A percentile compares a stretch with the other conserved stretches of the same genome.
Evolutionary conservation across 2,113 vertebrate species (phyloP).

Genomic region (Typhlomys cinereus): DNA sequence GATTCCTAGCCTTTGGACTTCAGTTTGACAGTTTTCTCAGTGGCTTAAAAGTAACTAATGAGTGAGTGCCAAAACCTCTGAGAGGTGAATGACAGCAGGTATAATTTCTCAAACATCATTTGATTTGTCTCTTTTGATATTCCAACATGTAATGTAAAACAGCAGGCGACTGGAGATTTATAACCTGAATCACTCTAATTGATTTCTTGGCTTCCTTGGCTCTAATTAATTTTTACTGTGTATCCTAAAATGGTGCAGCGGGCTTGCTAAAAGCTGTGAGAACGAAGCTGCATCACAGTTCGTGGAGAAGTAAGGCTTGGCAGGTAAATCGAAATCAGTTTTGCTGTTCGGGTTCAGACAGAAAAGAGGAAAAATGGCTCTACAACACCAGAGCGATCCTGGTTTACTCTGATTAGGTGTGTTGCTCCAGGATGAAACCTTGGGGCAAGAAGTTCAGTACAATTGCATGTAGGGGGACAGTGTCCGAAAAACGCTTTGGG

Average conservation of each 20-base stretch:
- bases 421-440: background rate
- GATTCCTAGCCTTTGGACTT: background rate
- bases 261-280: conserved; percentile 50
- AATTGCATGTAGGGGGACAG: background rate
- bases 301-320: conserved; percentile 33
- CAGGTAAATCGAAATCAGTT: conserved; percentile 64
- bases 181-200: conserved; percentile 62
- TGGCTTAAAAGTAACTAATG: conserved; percentile 32
- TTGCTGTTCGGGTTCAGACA: conserved; percentile 38
- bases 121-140: conserved; percentile 49
- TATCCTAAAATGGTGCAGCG: conserved; percentile 17
- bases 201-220: conserved; percentile 69
- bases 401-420: background rate
- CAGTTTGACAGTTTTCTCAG: conserved; percentile 7
- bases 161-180: conserved; percentile 54
- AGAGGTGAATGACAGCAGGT: background rate
- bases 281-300: background rate
- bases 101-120: conserved; percentile 63
- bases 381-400: background rate
- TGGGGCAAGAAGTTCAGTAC: background rate
- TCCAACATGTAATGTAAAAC: conserved; percentile 31
- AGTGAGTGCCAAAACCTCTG: background rate
- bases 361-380: background rate
- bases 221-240: conserved; percentile 61
- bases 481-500: background rate